Percentiles rank a stretch among this genome's conserved stretches.
Conservation (phyloP, 2,113 vertebrate species). For the Protomyctophum bolini region DNA sequence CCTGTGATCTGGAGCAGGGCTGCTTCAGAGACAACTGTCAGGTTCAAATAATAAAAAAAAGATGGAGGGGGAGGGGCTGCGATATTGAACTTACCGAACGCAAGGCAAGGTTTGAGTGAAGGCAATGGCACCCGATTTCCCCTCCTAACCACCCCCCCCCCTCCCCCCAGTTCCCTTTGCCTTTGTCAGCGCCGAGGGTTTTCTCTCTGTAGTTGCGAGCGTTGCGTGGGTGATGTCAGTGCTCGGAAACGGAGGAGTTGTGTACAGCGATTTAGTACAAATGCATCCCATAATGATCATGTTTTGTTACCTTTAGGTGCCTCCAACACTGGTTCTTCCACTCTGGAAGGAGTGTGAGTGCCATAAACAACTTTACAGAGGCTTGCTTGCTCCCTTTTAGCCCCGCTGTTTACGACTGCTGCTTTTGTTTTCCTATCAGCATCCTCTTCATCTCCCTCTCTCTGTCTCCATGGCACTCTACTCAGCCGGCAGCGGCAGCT, state of each 20-base stretch:
- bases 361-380: constrained; percentile 63
- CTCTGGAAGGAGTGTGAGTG: constrained; percentile 62
- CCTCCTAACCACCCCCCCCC: constrained; percentile 24
- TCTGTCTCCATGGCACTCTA: constrained; percentile 28
- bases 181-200: constrained; percentile 80
- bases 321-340: constrained; percentile 62
- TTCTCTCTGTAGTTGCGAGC: constrained; percentile 79
- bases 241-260: constrained; percentile 73
- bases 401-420: constrained; percentile 61
- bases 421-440: constrained; percentile 56
- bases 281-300: constrained; percentile 82
- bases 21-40: constrained; percentile 80
- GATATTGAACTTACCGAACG: constrained; percentile 76
- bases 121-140: constrained; percentile 68
- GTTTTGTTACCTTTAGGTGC: constrained; percentile 79
- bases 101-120: constrained; percentile 67
- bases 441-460: constrained; percentile 54
- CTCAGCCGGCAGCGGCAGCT: constrained; percentile 55
- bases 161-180: constrained; percentile 58
- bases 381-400: constrained; percentile 61
- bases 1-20: constrained; percentile 74
- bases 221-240: constrained; percentile 79
- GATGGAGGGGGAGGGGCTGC: constrained; percentile 68
- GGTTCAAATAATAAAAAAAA: constrained; percentile 79
- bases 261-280: constrained; percentile 81